Percentiles rank a stretch among this genome's conserved stretches.
phyloP scores from a whole-genome alignment of 2,888 invertebrate species.

The Subacronicta megacephala region DNA sequence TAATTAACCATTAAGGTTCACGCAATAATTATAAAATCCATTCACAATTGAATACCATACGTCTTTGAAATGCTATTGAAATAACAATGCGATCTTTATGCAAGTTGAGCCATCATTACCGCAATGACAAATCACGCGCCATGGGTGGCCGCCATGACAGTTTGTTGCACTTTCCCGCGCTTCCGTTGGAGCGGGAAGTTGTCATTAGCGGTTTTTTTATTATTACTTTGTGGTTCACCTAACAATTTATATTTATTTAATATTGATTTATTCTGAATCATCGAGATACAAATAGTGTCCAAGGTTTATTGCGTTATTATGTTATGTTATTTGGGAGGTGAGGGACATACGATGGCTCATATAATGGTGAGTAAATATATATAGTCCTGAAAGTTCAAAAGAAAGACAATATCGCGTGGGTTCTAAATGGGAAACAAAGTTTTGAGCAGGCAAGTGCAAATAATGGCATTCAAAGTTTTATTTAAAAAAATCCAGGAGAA shows the following conservation, averaged over 20 bases:
- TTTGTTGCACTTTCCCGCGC: conserved; percentile 63
- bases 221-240: conserved; percentile 6
- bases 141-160: conserved; percentile 84
- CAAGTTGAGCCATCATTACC: conserved; percentile 67
- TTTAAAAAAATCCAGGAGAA: too few species aligned
- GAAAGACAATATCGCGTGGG: too few species aligned
- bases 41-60: conserved; percentile 5
- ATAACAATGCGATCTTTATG: conserved; percentile 45
- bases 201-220: conserved; percentile 62
- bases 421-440: too few species aligned
- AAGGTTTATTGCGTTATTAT: neutral
- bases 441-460: too few species aligned
- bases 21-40: conserved; percentile 15
- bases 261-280: conserved; percentile 28
- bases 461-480: too few species aligned
- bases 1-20: conserved; percentile 19
- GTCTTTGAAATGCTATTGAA: conserved; percentile 17
- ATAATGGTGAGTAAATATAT: too few species aligned
- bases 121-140: conserved; percentile 75
- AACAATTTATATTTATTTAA: conserved; percentile 15
- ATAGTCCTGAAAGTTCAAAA: too few species aligned
- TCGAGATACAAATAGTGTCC: conserved; percentile 4
- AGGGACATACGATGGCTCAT: too few species aligned
- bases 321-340: too few species aligned
- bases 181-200: conserved; percentile 70